phyloP scores from a whole-genome alignment of 2,888 invertebrate species.

The Gari tellinella region DNA sequence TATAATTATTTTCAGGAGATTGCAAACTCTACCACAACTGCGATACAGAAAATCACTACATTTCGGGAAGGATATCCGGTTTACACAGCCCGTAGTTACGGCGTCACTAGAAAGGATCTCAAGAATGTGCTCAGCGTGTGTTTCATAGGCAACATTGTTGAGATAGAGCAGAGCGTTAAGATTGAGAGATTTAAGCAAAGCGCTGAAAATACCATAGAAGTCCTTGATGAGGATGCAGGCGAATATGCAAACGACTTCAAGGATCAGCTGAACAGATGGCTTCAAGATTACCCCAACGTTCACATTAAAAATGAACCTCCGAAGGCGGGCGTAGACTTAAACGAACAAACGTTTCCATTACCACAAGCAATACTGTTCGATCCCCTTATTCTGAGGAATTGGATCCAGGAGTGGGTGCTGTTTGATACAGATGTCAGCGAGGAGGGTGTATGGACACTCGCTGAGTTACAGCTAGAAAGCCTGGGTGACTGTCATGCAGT shows the following conservation, averaged over 20 bases:
- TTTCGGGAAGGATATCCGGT: conserved; percentile 8
- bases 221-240: conserved; percentile 3
- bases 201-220: conserved; percentile 29
- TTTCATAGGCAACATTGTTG: conserved; percentile 28
- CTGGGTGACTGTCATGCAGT: background rate
- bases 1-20: too few species aligned
- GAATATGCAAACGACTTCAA: conserved; percentile 53
- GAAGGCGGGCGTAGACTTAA: conserved; percentile 48
- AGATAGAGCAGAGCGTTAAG: conserved; percentile 24
- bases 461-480: background rate
- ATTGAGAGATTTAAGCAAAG: conserved; percentile 32
- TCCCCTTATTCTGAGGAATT: conserved; percentile 55
- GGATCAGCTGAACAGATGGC: conserved; percentile 60
- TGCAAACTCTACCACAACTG: too few species aligned
- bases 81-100: conserved; percentile 5
- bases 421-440: conserved; percentile 67
- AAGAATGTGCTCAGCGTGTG: conserved; percentile 19
- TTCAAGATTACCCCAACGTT: conserved; percentile 50
- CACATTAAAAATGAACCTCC: conserved; percentile 15
- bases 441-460: conserved; percentile 54
- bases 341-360: conserved; percentile 60
- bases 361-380: conserved; percentile 54
- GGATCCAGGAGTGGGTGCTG: conserved; percentile 58
- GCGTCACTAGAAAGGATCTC: conserved; percentile 35
- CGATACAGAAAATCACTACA: too few species aligned